These are phyloP conservation scores for Nematolebias whitei DNA, from an alignment of 2,113 vertebrate species.

Conservation along the genomic window DNA sequence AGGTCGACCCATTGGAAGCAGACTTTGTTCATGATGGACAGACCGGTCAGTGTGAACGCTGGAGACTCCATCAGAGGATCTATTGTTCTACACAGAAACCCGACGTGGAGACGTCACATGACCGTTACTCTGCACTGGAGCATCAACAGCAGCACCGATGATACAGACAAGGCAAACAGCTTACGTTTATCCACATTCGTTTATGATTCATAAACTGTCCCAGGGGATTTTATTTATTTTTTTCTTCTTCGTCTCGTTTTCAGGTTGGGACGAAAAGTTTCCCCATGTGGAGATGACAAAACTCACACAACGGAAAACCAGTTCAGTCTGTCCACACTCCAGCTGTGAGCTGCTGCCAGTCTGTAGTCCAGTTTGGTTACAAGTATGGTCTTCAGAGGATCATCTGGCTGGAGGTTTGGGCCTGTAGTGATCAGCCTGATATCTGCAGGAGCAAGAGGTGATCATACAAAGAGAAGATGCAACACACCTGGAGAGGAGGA, in stretches of 20 bases:
- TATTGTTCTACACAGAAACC: conserved; percentile 78
- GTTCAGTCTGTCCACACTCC: background rate
- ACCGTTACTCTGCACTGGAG: conserved; percentile 80
- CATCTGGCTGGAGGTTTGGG: background rate
- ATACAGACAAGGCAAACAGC: conserved; percentile 60
- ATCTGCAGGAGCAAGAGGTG: background rate
- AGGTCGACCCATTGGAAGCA: conserved; percentile 88
- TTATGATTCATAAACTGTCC: background rate
- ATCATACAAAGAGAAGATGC: background rate
- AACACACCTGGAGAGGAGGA: too few relatives aligned
- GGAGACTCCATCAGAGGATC: conserved; percentile 76
- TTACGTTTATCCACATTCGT: background rate
- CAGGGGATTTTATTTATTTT: background rate
- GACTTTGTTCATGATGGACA: conserved; percentile 86
- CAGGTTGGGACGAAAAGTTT: conserved; percentile 82
- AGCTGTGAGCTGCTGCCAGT: conserved; percentile 10
- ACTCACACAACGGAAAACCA: conserved; percentile 8
- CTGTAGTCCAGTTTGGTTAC: background rate
- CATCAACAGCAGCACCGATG: conserved; percentile 55
- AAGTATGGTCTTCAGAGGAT: background rate
- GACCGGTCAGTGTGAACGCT: conserved; percentile 63
- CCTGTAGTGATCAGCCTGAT: background rate
- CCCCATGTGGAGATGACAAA: conserved; percentile 84
- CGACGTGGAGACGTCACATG: conserved; percentile 84
- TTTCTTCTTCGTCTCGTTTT: conserved; percentile 1